Base-by-base conservation (phyloP, 92 coral and sea anemone genomes). In the Heliopora coerulea region DNA sequence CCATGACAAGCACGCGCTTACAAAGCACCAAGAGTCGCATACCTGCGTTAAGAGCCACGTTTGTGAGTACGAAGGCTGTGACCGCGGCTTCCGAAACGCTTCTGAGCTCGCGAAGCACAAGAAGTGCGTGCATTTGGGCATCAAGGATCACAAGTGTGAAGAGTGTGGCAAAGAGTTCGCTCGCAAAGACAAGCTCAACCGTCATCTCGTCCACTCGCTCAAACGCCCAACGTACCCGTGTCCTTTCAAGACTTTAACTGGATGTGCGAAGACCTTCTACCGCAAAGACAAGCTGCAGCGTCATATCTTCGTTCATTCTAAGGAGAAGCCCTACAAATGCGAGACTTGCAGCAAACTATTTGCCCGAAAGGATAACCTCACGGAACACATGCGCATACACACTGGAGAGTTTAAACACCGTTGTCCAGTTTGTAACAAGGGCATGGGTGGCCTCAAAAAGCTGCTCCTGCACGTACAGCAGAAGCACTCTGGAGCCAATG, bases 251-350 rank as follows among this genome's bases (percentile, higher is more conserved):
- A 91, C 90, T n/a, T 96, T 90, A 74, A 89, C 96, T 29, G 98
- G 98, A 2, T 93, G 98, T 28, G 88, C 84, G 59, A 90, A 88
- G 78, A 93, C 98, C 30, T 93, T 93, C 83, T 93, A 93, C 79
- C 86, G 98, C 20, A 96, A 93, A 40, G 98, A 93, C 79, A 93
- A 93, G 76, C 91, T 93, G 3, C 91, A 93, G 83, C 85, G 98
- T 0, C 98, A 93, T 56, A 83, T 93, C 57, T 93, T 93, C 54
- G 91, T 96, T 0, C 98, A 93, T 73, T 93, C 98, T 24, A 90
- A 93, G 75, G 98, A 89, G 66, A 93, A 93, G 48, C 98, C 98
- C 1, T 93, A 90, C 84, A 93, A 93, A 79, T 93, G 98, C 73
- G 91, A 90, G 39, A 75, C 84, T 37, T 90, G 98, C 24, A 83